Conservation (phyloP, 2,113 vertebrate genomes). For the Gadus chalcogrammus region DNA sequence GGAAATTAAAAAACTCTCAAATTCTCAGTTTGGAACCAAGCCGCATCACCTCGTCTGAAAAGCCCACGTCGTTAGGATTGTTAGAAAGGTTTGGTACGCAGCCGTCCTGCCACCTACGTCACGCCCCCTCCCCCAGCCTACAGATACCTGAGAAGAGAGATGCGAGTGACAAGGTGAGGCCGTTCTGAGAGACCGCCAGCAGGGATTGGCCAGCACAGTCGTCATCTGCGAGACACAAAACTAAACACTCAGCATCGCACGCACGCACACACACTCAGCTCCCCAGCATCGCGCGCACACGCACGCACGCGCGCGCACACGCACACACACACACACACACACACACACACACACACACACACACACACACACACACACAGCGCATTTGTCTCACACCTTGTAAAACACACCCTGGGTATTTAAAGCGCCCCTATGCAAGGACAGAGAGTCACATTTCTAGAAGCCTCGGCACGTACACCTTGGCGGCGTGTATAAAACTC, state of each 20-base stretch:
- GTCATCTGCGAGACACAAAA: conserved; percentile 87
- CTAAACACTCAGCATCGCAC: conserved; percentile 48
- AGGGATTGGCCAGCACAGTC: conserved; percentile 89
- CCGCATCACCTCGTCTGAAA: conserved; percentile 26
- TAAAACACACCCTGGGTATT: background rate
- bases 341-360: background rate
- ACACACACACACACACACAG: background rate
- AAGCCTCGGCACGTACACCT: background rate
- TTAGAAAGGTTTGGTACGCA: too few species aligned
- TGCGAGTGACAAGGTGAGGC: conserved; percentile 89
- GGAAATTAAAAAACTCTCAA: too few species aligned
- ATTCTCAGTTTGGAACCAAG: conserved; percentile 50
- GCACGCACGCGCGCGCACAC: conserved; percentile 16
- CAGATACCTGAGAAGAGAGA: conserved; percentile 92
- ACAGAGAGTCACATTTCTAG: too few species aligned
- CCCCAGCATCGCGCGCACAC: background rate
- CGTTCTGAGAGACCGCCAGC: conserved; percentile 87
- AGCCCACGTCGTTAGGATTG: conserved; percentile 8
- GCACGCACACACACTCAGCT: conserved; percentile 44
- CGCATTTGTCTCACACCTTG: background rate
- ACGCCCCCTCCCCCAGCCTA: conserved; percentile 21
- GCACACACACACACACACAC: conserved; percentile 17
- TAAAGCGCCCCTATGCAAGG: too few species aligned
- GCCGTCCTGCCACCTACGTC: conserved; percentile 11
- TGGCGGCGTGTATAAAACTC: background rate